Base-by-base conservation (phyloP, 1,140 invertebrate species). In the Tetragnatha versicolor region DNA sequence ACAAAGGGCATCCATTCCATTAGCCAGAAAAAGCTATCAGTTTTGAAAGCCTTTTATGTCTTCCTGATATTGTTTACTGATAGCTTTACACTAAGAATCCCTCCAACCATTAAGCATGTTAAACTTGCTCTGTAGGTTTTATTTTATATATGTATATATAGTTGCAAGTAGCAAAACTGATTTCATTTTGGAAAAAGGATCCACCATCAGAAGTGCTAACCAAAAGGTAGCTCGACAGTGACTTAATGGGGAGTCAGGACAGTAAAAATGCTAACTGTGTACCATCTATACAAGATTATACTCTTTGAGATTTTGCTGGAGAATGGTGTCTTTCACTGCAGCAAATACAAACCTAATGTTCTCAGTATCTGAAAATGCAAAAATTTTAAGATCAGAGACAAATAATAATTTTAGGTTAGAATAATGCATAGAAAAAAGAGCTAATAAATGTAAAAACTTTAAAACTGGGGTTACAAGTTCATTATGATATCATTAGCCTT, bases 281-380 rank as follows among this genome's bases (percentile, higher is more conserved):
- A 53, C 47, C 73, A 72, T 45, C 58, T 80, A 80, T 51, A 96
- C 95, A 85, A 98, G 90, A 89, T 98, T 98, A 87, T 98, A 99
- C 88, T 98, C 97, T 88, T 98, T 98, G 72, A 99, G 90, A 84
- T 98, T 97, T 85, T 91, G 92, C 89, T 99, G 97, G 92, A 99
- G 96, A 84, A 99, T 98, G 69, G 97, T 99, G 89, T 99, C 96
- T 90, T 99, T 99, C 63, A 99, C 97, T 82, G 97, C 97, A 88
- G 96, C 98, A 89, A 99, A 99, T 85, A 99, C 97, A 88, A 99
- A 94, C 87, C 97, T 95, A 87, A 99, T 99, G 88, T 99, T 99
- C 91, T 99, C 97, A 83, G 97, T 99, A 88, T 99, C 98, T 97
- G 88, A 87, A 79, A 89, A 76, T 58, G 61, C 78, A 79, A 83